Evolutionary conservation across 2,888 invertebrate genomes (phyloP).

Genomic region (Caenorhabditis panamensis): DNA sequence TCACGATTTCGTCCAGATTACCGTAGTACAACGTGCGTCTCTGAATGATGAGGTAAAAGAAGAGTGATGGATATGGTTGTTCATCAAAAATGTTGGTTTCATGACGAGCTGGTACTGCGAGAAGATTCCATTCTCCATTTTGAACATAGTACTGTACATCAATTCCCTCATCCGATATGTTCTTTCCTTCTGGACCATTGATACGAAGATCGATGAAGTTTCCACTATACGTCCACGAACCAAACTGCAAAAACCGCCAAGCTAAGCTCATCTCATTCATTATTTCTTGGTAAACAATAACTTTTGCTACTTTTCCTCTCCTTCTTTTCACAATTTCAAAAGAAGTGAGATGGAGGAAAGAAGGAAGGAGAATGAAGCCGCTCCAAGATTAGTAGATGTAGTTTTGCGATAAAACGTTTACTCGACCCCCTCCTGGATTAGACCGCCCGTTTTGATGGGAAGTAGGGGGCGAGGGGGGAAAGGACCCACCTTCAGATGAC

Average conservation of each 20-base stretch:
- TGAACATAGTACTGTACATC: constrained; percentile 91
- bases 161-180: constrained; percentile 70
- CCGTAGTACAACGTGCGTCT: constrained; percentile 96
- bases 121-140: constrained; percentile 98
- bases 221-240: constrained; percentile 99
- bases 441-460: constrained; percentile 7
- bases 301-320: constrained; percentile 24
- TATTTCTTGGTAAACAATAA: constrained; percentile 44
- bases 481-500: constrained; percentile 69
- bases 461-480: not conserved
- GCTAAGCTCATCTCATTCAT: constrained; percentile 31
- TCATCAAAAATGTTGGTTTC: constrained; percentile 91
- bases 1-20: too few relatives aligned
- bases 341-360: not conserved
- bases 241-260: constrained; percentile 85
- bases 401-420: constrained; percentile 58
- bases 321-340: not conserved
- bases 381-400: constrained; percentile 64
- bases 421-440: constrained; percentile 46
- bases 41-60: constrained; percentile 95
- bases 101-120: constrained; percentile 73
- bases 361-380: not conserved
- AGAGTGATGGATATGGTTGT: constrained; percentile 89
- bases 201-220: constrained; percentile 88
- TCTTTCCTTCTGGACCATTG: constrained; percentile 69